Percentiles rank a stretch among this genome's conserved stretches.
Evolutionary conservation across 1,140 invertebrate species (phyloP).

Genomic region (Diplogasteroides magnus): DNA sequence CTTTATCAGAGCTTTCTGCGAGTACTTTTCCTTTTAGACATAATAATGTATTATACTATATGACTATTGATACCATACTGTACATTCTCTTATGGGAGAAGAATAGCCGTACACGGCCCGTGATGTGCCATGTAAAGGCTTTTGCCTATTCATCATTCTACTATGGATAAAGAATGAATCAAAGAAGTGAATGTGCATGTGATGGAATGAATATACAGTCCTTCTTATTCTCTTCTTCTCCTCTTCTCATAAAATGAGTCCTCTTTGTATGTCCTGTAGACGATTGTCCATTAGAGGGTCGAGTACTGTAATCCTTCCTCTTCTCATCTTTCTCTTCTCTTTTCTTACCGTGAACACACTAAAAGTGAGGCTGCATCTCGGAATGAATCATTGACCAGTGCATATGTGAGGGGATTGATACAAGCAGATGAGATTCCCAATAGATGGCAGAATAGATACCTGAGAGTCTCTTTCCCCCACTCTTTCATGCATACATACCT

Average conservation of each 20-base stretch:
- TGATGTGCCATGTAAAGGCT: too few relatives aligned
- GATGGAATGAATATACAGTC: too few relatives aligned
- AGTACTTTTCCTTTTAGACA: too few relatives aligned
- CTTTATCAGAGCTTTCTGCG: too few relatives aligned
- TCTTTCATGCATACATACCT: conserved; percentile 35
- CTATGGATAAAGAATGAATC: background rate
- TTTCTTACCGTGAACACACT: background rate
- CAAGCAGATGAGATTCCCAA: conserved; percentile 51
- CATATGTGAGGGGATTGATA: conserved; percentile 52
- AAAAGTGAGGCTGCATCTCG: conserved; percentile 13
- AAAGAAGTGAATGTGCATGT: background rate
- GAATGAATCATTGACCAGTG: conserved; percentile 44
- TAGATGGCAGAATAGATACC: conserved; percentile 52
- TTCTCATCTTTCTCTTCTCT: too few relatives aligned
- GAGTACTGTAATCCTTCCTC: too few relatives aligned
- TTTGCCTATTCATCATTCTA: too few relatives aligned
- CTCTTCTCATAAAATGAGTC: background rate
- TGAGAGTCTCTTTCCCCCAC: too few relatives aligned
- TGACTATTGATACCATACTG: too few relatives aligned
- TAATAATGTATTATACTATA: too few relatives aligned
- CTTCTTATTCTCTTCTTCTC: background rate
- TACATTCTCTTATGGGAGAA: too few relatives aligned
- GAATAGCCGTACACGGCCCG: too few relatives aligned
- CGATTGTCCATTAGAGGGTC: background rate
- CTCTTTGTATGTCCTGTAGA: background rate